Conservation (phyloP, 2,888 invertebrate genomes). For the Artemia sinica region DNA sequence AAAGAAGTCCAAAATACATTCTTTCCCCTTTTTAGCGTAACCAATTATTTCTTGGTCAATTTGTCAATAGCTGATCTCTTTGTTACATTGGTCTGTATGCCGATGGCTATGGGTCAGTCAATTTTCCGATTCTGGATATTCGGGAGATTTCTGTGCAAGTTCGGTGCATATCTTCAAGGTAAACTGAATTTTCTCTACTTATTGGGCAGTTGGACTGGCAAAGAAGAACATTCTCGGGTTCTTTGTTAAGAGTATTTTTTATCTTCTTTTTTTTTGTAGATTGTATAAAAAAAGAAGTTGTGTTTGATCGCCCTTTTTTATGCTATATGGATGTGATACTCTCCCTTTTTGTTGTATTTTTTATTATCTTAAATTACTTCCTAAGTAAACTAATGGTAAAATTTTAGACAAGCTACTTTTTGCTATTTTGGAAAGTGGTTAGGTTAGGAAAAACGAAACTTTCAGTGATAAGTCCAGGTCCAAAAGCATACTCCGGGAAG, state of each 20-base stretch:
- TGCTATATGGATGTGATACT: too few relatives aligned
- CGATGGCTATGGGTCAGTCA: slow-evolving; percentile 49
- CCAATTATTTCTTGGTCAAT: slow-evolving; percentile 57
- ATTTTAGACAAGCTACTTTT: too few relatives aligned
- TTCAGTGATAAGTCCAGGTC: too few relatives aligned
- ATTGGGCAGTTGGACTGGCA: slow-evolving; percentile 21
- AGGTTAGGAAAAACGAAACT: too few relatives aligned
- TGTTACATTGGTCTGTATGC: slow-evolving; percentile 56
- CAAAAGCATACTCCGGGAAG: too few relatives aligned
- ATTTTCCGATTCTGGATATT: slow-evolving; percentile 52
- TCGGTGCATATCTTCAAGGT: slow-evolving; percentile 55
- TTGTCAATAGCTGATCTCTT: slow-evolving; percentile 52
- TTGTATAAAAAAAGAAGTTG: not conserved
- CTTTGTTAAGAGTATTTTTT: not conserved
- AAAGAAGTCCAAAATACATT: too few relatives aligned
- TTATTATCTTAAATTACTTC: too few relatives aligned
- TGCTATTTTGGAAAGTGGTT: too few relatives aligned
- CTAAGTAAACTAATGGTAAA: too few relatives aligned
- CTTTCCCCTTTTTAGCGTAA: slow-evolving; percentile 39
- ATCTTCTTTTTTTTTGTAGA: not conserved
- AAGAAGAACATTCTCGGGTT: too few relatives aligned
- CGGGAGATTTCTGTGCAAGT: slow-evolving; percentile 54
- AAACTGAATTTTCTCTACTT: slow-evolving; percentile 29
- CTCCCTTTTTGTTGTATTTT: too few relatives aligned
- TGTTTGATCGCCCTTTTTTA: too few relatives aligned